A percentile compares a stretch with the other conserved stretches of the same genome.
Evolutionary conservation across 2,113 vertebrate genomes (phyloP).

Genomic region (Rattus rattus): DNA sequence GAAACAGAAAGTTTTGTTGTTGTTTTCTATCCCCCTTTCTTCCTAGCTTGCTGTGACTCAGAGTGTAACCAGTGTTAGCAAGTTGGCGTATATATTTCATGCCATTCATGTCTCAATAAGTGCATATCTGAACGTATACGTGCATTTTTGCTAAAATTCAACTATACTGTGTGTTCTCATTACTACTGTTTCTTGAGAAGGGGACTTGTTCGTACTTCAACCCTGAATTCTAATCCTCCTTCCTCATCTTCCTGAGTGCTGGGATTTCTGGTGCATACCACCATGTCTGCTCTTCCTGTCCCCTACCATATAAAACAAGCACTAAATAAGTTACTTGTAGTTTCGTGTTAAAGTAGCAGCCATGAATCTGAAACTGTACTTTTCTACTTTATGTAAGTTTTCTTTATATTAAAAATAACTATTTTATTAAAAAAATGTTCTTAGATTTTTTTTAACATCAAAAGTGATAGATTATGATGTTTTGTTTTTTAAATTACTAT

Average conservation of each 20-base stretch:
- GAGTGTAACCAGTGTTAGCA: not conserved
- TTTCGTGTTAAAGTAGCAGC: not conserved
- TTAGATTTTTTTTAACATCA: not conserved
- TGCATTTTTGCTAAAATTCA: conserved; percentile 26
- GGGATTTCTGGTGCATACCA: no score
- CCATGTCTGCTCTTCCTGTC: not conserved
- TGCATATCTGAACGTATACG: not conserved
- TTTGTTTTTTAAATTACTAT: conserved; percentile 25
- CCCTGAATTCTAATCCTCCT: not conserved
- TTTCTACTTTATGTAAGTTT: not conserved
- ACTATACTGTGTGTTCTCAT: not conserved
- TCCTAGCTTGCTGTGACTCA: not conserved
- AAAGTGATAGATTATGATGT: not conserved
- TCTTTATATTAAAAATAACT: not conserved
- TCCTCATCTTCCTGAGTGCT: not conserved
- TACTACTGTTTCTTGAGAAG: not conserved
- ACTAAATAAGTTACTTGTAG: not conserved
- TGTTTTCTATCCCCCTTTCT: not conserved
- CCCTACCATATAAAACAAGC: not conserved
- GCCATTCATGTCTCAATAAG: not conserved
- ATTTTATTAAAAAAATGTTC: not conserved
- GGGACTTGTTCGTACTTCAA: not conserved
- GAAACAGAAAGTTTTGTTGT: not conserved
- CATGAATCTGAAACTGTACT: not conserved
- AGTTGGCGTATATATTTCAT: not conserved